Conservation (phyloP, 2,113 vertebrate species). For the Apaloderma vittatum region DNA sequence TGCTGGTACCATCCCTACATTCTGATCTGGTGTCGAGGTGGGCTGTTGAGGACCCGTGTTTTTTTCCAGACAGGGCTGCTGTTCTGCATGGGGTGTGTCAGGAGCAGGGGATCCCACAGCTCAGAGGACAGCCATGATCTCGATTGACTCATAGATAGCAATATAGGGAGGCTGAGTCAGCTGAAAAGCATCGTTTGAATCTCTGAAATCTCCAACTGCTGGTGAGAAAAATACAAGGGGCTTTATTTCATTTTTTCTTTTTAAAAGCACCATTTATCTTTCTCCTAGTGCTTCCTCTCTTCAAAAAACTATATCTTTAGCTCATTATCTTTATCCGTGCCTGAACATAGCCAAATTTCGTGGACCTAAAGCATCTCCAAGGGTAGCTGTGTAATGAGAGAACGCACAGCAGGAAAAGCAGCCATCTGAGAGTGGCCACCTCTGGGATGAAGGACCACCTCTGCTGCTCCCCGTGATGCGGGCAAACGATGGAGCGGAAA, state of each 20-base stretch:
- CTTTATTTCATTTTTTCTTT: background rate
- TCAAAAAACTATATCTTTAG: background rate
- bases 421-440: background rate
- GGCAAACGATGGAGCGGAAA: background rate
- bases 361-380: background rate
- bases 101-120: background rate
- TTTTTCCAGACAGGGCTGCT: background rate
- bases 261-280: background rate
- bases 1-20: background rate
- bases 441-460: background rate
- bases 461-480: background rate
- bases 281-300: background rate
- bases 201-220: background rate
- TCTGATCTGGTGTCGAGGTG: background rate
- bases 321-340: background rate
- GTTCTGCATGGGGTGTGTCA: background rate
- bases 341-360: background rate
- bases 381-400: conserved; percentile 3
- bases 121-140: background rate
- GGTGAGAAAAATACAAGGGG: background rate
- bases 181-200: background rate
- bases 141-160: background rate
- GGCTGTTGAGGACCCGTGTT: accelerated
- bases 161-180: background rate
- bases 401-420: conserved; percentile 16